Percentiles rank a stretch among this genome's conserved stretches.
phyloP scores from a whole-genome alignment of 2,797 vertebrate genomes.

The Sciurus carolinensis region DNA sequence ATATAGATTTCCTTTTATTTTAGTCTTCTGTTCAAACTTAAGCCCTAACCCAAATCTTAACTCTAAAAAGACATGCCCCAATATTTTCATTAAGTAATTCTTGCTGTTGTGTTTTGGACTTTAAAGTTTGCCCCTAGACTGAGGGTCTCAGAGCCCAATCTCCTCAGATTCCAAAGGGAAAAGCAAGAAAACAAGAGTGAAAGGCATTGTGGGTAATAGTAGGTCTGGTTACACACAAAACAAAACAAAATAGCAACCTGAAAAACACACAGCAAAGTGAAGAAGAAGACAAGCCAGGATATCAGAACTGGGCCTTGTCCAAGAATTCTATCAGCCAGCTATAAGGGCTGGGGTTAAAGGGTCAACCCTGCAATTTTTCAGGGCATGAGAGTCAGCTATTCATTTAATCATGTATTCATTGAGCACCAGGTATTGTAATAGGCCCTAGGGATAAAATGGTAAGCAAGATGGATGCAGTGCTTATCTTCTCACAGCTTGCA shows the following conservation, averaged over 20 bases:
- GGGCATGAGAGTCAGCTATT: neutral
- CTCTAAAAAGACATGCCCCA: neutral
- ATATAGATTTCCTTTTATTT: neutral
- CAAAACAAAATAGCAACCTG: slow-evolving; percentile 8
- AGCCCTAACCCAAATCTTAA: neutral
- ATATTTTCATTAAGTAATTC: slow-evolving; percentile 44
- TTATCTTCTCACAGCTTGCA: slow-evolving; percentile 18
- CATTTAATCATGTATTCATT: slow-evolving; percentile 59
- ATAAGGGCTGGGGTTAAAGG: slow-evolving; percentile 50
- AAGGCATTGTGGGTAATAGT: neutral
- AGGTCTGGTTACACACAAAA: neutral
- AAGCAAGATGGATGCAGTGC: neutral
- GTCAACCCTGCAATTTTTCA: slow-evolving; percentile 11
- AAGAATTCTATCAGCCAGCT: neutral
- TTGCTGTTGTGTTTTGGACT: slow-evolving; percentile 34
- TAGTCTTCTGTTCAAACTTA: neutral
- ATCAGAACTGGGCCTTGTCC: neutral
- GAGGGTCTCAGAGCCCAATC: neutral
- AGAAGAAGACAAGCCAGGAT: slow-evolving; percentile 41
- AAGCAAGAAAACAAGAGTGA: neutral
- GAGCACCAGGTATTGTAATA: slow-evolving; percentile 29
- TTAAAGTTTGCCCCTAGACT: neutral
- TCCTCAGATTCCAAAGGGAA: slow-evolving; percentile 37
- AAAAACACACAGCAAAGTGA: slow-evolving; percentile 19
- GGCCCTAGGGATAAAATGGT: neutral